These are phyloP conservation scores for Microctonus hyperodae DNA, from an alignment of 2,888 invertebrate species.

Conservation along the genomic window DNA sequence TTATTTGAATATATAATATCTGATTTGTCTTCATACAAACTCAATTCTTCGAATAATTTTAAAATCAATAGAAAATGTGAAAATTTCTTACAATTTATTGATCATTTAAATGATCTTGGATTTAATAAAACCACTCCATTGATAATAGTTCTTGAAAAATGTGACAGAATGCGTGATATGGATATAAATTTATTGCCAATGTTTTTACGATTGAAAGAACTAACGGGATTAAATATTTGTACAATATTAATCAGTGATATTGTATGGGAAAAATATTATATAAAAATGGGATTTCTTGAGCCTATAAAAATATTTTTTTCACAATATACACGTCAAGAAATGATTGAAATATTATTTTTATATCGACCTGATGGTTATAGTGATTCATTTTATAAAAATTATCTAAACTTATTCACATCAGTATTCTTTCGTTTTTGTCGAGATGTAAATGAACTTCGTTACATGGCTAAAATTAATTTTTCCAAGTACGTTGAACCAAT, in stretches of 20 bases:
- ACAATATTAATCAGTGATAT: slow-evolving; percentile 80
- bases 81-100: slow-evolving; percentile 73
- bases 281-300: slow-evolving; percentile 74
- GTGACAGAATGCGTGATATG: slow-evolving; percentile 79
- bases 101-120: slow-evolving; percentile 62
- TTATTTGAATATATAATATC: slow-evolving; percentile 79
- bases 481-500: slow-evolving; percentile 82
- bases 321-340: slow-evolving; percentile 81
- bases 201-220: slow-evolving; percentile 77
- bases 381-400: slow-evolving; percentile 75
- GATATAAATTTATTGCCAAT: slow-evolving; percentile 77
- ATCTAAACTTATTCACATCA: slow-evolving; percentile 81
- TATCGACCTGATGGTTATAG: slow-evolving; percentile 58
- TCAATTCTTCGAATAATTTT: slow-evolving; percentile 60
- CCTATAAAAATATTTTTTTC: slow-evolving; percentile 79
- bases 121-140: slow-evolving; percentile 63
- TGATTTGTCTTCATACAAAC: slow-evolving; percentile 64
- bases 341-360: slow-evolving; percentile 64
- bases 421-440: slow-evolving; percentile 86
- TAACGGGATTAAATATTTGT: slow-evolving; percentile 75
- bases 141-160: slow-evolving; percentile 80
- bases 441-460: slow-evolving; percentile 82
- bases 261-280: slow-evolving; percentile 80
- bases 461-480: slow-evolving; percentile 81
- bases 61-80: slow-evolving; percentile 69